These are phyloP conservation scores for Bedellia somnulentella DNA, from an alignment of 2,888 invertebrate genomes.

Conservation along the genomic window DNA sequence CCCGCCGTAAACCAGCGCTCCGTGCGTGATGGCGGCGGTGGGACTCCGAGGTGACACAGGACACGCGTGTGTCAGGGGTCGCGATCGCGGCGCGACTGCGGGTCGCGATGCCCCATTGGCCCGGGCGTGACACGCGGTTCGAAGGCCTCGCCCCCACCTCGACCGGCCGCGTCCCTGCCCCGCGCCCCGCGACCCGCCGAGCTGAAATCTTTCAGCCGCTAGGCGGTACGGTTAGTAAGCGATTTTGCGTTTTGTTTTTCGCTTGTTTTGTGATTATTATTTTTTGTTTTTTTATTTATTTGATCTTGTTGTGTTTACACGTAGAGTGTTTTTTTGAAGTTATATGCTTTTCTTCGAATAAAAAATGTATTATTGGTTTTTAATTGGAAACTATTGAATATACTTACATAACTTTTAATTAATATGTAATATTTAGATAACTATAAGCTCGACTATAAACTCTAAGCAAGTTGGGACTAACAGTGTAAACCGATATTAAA, in stretches of 20 bases:
- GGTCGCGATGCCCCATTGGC: conserved; percentile 49
- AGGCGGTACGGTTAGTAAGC: conserved; percentile 44
- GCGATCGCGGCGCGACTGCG: conserved; percentile 56
- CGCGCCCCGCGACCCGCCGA: conserved; percentile 16
- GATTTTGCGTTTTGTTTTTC: conserved; percentile 1
- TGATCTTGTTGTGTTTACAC: background rate
- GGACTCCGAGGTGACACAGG: conserved; percentile 35
- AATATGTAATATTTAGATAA: too few species aligned
- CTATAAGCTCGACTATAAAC: too few species aligned
- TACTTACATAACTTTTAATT: too few species aligned
- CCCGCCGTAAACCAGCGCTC: conserved; percentile 62
- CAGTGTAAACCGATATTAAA: too few species aligned
- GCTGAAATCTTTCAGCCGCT: conserved; percentile 52
- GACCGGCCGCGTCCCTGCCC: conserved; percentile 19
- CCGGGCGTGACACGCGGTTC: conserved; percentile 54
- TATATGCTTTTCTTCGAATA: too few species aligned
- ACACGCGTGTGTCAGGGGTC: conserved; percentile 55
- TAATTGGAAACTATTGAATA: too few species aligned
- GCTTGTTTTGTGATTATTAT: too few species aligned
- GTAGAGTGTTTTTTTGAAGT: too few species aligned
- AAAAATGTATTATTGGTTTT: too few species aligned
- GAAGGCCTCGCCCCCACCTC: conserved; percentile 50
- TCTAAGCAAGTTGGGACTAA: too few species aligned
- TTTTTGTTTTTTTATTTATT: too few species aligned
- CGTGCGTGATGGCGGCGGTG: conserved; percentile 60